Base-by-base conservation (phyloP, 2,113 vertebrate genomes). In the Eonycteris spelaea region DNA sequence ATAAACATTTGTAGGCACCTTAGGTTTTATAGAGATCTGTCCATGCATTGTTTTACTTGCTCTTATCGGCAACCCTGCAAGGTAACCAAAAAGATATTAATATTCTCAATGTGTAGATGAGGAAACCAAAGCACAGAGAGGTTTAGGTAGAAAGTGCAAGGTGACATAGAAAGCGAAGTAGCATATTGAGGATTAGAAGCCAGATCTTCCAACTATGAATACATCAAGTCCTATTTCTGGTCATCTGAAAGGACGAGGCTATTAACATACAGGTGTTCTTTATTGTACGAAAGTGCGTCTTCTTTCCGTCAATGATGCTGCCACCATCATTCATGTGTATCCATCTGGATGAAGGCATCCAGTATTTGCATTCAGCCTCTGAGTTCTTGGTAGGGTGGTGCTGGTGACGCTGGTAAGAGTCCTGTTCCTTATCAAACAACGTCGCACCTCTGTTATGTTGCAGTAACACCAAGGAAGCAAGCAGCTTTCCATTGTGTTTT, bases 401-500 rank as follows among this genome's bases (percentile, higher is more conserved):
- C 67, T 75, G 97, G 97, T 2, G 5, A 95, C 86, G 33, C 97
- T 91, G 97, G 96, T 94, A 95, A 97, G 96, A 96, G 90, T 91
- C 78, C 57, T 75, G 21, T 2, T 79, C 98, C 96, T 98, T 97
- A 97, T 98, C 95, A 92, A 91, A 83, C 82, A 67, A 86, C 96
- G 93, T 98, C 97, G 92, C 95, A 77, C 85, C 95, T 38, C n/a
- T 97, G 94, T 97, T 79, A 68, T 35, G 86, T 87, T 87, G 26
- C 68, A 90, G 94, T 95, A 87, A 89, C 6, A 0, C 97, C 86
- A 33, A 96, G 94, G 94, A 96, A 98, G 97, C 91, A 95, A 95
- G 93, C 95, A 93, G 97, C 97, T 97, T 97, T 92, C 97, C 95
- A 68, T 98, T 94, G 82, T 98, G 97, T 98, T 95, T 95, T 93